Evolutionary conservation across 2,113 vertebrate genomes (phyloP).

Genomic region (Gracilinanus agilis): DNA sequence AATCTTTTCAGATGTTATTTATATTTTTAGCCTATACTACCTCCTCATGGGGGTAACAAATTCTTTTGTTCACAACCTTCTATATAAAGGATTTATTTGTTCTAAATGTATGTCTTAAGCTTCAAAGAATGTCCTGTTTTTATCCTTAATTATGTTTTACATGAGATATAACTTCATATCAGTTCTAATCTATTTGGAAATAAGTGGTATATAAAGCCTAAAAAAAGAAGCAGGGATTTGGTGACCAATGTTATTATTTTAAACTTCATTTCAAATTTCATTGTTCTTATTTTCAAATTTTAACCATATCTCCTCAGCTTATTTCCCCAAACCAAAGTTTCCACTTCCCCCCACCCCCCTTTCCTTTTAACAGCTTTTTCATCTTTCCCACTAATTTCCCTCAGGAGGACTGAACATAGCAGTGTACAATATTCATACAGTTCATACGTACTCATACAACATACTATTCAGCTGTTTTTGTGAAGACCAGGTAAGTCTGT

Average conservation of each 20-base stretch:
- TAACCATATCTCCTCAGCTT: constrained; percentile 28
- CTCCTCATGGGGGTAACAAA: neutral
- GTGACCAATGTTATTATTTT: constrained; percentile 11
- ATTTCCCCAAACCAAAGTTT: constrained; percentile 26
- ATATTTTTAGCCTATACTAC: constrained; percentile 19
- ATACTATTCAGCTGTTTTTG: constrained; percentile 12
- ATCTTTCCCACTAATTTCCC: constrained; percentile 28
- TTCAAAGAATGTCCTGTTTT: constrained; percentile 21
- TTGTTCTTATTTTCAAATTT: constrained; percentile 12
- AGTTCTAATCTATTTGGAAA: constrained; percentile 40
- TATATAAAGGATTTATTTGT: neutral
- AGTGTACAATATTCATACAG: neutral
- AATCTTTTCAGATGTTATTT: constrained; percentile 7
- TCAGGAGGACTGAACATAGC: neutral
- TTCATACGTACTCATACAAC: neutral
- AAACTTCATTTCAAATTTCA: neutral
- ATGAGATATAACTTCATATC: constrained; percentile 34
- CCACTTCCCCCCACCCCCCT: neutral
- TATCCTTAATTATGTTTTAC: constrained; percentile 39
- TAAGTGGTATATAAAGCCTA: neutral
- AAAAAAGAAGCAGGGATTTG: constrained; percentile 26
- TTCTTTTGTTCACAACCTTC: neutral
- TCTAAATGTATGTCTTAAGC: constrained; percentile 34
- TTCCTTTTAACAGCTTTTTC: constrained; percentile 18
- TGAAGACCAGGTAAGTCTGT: constrained; percentile 14